Evolutionary conservation across 2,797 vertebrate species (phyloP).

Genomic region (Epinephelus awoara): DNA sequence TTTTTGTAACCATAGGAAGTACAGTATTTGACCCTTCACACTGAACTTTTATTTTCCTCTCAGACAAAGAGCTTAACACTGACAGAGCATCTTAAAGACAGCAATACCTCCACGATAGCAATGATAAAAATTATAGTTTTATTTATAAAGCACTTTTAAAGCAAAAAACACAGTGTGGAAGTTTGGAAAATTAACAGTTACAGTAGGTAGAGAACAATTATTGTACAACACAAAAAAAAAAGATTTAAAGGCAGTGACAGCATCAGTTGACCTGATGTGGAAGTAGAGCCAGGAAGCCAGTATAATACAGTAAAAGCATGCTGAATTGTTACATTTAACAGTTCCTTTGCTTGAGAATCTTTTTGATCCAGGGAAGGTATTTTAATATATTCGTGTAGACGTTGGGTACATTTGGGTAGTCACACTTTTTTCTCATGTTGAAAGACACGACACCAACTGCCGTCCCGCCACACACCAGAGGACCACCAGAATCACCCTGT

Average conservation of each 20-base stretch:
- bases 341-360: neutral
- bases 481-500: slow-evolving; percentile 80
- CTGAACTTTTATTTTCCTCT: too few relatives aligned
- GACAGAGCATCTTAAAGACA: too few relatives aligned
- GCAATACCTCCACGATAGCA: too few relatives aligned
- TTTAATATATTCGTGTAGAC: slow-evolving; percentile 70
- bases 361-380: slow-evolving; percentile 55
- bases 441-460: slow-evolving; percentile 75
- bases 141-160: neutral
- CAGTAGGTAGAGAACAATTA: too few relatives aligned
- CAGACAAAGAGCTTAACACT: too few relatives aligned
- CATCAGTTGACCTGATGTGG: too few relatives aligned
- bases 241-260: too few relatives aligned
- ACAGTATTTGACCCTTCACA: too few relatives aligned
- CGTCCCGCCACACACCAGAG: slow-evolving; percentile 65
- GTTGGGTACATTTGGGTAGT: slow-evolving; percentile 64
- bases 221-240: too few relatives aligned
- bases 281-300: neutral
- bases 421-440: neutral
- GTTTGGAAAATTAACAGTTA: too few relatives aligned
- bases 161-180: neutral
- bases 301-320: neutral
- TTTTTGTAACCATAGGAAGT: too few relatives aligned
- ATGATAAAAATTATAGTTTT: neutral
- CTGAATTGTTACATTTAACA: neutral